Conservation (phyloP, 2,888 invertebrate species). For the Meiosimyza platycephala region DNA sequence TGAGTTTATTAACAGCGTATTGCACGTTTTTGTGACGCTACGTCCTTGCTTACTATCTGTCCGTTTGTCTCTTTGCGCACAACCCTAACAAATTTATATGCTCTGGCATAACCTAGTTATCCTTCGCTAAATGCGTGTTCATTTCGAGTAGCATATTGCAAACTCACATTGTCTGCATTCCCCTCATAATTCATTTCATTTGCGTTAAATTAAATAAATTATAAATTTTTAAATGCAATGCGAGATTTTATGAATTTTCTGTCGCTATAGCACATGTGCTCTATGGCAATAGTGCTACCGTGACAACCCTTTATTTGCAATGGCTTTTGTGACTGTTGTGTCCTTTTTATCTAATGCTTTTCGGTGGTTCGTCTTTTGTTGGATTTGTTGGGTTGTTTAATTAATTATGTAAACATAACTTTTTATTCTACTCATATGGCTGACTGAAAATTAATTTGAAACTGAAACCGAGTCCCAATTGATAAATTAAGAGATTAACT, state of each 20-base stretch:
- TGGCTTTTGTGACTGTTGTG: background rate
- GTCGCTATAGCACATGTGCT: conserved; percentile 3
- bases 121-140: conserved; percentile 30
- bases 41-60: background rate
- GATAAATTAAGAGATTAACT: conserved; percentile 35
- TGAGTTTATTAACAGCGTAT: conserved; percentile 18
- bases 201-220: conserved; percentile 26
- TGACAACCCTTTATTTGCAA: background rate
- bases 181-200: background rate
- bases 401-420: conserved; percentile 47
- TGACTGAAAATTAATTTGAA: conserved; percentile 32
- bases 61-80: background rate
- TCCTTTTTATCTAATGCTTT: background rate
- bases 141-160: conserved; percentile 25
- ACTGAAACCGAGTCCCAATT: conserved; percentile 25
- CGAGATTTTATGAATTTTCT: background rate
- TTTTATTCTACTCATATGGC: conserved; percentile 36
- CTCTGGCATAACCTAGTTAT: conserved; percentile 19
- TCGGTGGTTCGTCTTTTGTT: conserved; percentile 16
- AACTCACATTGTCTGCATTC: background rate
- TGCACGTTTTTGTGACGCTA: background rate
- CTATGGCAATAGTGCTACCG: background rate
- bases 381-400: conserved; percentile 46
- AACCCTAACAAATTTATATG: background rate
- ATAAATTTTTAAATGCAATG: conserved; percentile 6